Percentiles rank a stretch among this genome's conserved stretches.
Conservation (phyloP, 2,797 vertebrate genomes). For the Enteromius radiatus region DNA sequence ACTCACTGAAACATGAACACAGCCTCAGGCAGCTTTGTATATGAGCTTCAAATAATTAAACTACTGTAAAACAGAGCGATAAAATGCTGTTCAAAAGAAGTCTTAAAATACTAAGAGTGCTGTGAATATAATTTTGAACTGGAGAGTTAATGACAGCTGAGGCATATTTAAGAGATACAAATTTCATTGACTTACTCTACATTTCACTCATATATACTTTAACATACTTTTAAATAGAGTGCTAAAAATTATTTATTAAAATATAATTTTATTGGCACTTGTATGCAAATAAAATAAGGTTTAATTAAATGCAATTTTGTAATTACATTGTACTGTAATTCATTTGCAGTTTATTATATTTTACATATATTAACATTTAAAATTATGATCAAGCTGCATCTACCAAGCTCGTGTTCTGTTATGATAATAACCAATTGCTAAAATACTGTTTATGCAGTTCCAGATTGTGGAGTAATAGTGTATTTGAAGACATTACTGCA, state of each 20-base stretch:
- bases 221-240: neutral
- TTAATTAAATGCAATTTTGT: neutral
- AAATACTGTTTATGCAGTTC: neutral
- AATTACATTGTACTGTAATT: neutral
- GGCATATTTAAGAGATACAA: neutral
- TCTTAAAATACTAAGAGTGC: neutral
- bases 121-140: neutral
- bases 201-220: neutral
- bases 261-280: neutral
- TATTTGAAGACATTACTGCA: slow-evolving; percentile 4
- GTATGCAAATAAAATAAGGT: neutral
- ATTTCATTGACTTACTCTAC: neutral
- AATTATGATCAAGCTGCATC: neutral
- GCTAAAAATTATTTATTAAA: neutral
- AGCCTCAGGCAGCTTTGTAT: slow-evolving; percentile 17
- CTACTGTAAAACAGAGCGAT: neutral
- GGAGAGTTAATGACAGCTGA: neutral
- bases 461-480: neutral
- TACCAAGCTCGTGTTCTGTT: neutral
- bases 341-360: neutral
- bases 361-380: neutral
- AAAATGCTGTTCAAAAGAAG: neutral
- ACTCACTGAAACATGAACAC: slow-evolving; percentile 14
- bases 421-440: neutral
- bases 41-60: neutral